A percentile compares a stretch with the other conserved stretches of the same genome.
Conservation (phyloP, 2,888 invertebrate genomes). For the Archaeoteleia sp. region DNA sequence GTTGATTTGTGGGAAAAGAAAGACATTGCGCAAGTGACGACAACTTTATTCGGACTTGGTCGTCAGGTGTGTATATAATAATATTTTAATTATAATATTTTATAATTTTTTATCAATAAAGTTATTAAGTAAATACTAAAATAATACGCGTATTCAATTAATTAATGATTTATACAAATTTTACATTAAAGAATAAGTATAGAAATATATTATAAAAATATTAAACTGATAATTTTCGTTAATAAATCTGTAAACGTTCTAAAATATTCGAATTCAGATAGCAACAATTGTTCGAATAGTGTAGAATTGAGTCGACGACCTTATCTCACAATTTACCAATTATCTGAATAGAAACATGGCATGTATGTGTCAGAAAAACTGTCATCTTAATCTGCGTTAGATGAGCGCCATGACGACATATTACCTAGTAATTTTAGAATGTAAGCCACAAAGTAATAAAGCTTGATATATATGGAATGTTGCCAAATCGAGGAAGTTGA, state of each 20-base stretch:
- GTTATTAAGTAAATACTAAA: too few species aligned
- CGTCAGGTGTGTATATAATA: constrained; percentile 79
- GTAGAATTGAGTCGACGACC: too few species aligned
- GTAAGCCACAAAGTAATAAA: constrained; percentile 22
- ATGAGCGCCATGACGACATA: constrained; percentile 10
- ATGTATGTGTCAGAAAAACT: constrained; percentile 40
- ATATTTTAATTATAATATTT: too few species aligned
- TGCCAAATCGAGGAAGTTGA: constrained; percentile 24
- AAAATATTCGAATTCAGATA: too few species aligned
- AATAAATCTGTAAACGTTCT: too few species aligned
- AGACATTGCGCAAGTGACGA: constrained; percentile 89
- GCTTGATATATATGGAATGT: constrained; percentile 14
- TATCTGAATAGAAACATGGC: constrained; percentile 16
- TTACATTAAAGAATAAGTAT: too few species aligned
- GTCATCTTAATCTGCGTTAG: constrained; percentile 28
- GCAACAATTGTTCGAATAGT: too few species aligned
- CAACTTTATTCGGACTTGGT: constrained; percentile 89
- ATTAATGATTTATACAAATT: too few species aligned
- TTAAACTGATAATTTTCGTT: too few species aligned
- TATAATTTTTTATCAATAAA: too few species aligned
- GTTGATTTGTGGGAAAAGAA: constrained; percentile 97
- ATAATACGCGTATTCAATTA: too few species aligned
- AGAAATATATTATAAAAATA: too few species aligned
- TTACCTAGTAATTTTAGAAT: constrained; percentile 26
- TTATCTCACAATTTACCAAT: constrained; percentile 10